These are phyloP conservation scores for Mechanitis mazaeus DNA, from an alignment of 2,888 invertebrate species.

Conservation along the genomic window DNA sequence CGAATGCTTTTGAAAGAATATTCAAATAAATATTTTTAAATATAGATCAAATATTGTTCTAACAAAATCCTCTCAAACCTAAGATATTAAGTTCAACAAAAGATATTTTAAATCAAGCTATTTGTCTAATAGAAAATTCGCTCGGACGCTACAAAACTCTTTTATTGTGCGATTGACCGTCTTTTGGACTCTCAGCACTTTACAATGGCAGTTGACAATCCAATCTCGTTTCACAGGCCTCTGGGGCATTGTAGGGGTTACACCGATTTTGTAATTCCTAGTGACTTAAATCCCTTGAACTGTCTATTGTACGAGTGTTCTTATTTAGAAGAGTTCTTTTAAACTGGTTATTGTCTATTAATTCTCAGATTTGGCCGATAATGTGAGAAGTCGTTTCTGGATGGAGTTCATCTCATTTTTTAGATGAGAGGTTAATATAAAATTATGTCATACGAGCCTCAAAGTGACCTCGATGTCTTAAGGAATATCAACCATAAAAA, in stretches of 20 bases:
- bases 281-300: neutral
- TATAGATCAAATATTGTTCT: no score
- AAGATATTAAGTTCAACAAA: neutral
- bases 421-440: neutral
- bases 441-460: neutral
- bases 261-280: slow-evolving; percentile 11
- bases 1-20: no score
- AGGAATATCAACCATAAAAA: no score
- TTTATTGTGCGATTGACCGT: slow-evolving; percentile 8
- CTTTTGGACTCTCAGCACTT: slow-evolving; percentile 14
- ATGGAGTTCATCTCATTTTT: neutral
- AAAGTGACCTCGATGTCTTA: no score
- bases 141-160: neutral
- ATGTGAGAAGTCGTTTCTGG: neutral
- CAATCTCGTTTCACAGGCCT: slow-evolving; percentile 43
- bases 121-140: neutral
- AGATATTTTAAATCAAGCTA: neutral
- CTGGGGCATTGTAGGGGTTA: slow-evolving; percentile 26
- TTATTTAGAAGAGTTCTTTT: neutral
- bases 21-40: no score
- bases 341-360: neutral
- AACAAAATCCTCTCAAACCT: neutral
- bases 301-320: neutral
- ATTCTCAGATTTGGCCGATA: neutral
- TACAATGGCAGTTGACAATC: slow-evolving; percentile 38